Conservation (phyloP, 2,888 invertebrate genomes). For the Mamestra brassicae region DNA sequence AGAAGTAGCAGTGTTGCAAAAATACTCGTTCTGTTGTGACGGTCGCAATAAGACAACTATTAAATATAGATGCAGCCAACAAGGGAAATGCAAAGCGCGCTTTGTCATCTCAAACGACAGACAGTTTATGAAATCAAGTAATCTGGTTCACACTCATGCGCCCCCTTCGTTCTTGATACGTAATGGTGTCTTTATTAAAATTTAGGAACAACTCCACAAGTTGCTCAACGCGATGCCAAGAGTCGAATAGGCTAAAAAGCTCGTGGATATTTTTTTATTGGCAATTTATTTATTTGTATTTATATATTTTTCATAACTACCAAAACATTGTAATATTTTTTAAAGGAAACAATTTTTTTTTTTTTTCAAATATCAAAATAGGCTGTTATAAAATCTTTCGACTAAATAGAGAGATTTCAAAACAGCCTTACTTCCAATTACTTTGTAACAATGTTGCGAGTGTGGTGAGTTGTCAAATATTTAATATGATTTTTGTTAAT, state of each 20-base stretch:
- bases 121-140: slow-evolving; percentile 1
- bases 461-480: no score
- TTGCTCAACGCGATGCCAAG: background rate
- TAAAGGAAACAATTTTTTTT: no score
- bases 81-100: slow-evolving; percentile 31
- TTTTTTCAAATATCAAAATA: background rate
- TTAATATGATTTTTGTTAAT: no score
- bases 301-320: background rate
- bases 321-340: no score
- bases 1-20: slow-evolving; percentile 68
- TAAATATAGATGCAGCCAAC: slow-evolving; percentile 20
- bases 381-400: background rate
- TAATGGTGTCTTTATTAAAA: slow-evolving; percentile 24
- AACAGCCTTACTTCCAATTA: background rate
- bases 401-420: background rate
- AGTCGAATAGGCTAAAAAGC: background rate
- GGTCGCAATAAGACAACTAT: background rate
- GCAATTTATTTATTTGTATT: background rate
- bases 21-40: slow-evolving; percentile 69
- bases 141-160: slow-evolving; percentile 23
- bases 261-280: background rate
- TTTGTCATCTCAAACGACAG: slow-evolving; percentile 30
- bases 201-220: slow-evolving; percentile 38
- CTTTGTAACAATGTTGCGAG: background rate
- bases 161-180: slow-evolving; percentile 8